phyloP scores from a whole-genome alignment of 1,140 invertebrate genomes.

The Aphis gossypii region DNA sequence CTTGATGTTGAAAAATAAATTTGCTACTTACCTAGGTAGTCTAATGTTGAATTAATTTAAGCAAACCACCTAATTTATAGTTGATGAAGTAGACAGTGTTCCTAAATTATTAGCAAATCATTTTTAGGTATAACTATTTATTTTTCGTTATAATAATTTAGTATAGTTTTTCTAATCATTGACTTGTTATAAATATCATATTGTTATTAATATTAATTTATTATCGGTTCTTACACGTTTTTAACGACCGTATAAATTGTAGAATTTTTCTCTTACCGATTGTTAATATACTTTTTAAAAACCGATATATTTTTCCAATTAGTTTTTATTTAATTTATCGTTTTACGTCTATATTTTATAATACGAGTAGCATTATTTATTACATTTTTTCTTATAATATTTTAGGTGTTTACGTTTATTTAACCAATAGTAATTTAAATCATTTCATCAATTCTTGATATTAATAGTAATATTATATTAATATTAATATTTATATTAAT shows the following conservation, averaged over 20 bases:
- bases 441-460: neutral
- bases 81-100: neutral
- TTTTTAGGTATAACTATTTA: neutral
- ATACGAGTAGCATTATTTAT: neutral
- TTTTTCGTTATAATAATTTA: neutral
- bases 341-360: neutral
- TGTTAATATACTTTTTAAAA: neutral
- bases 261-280: neutral
- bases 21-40: neutral
- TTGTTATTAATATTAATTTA: neutral
- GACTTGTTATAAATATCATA: neutral
- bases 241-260: neutral
- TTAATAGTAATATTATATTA: neutral
- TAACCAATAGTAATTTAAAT: neutral
- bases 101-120: neutral
- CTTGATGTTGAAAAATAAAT: neutral
- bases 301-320: neutral
- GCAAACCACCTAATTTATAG: neutral
- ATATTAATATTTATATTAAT: neutral
- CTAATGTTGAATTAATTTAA: neutral
- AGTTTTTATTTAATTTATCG: slow-evolving; percentile 2
- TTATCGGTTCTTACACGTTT: neutral
- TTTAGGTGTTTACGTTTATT: neutral
- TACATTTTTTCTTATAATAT: neutral
- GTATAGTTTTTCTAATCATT: neutral